Base-by-base conservation (phyloP, 1,140 invertebrate genomes). In the Lepidotrigona ventralis region DNA sequence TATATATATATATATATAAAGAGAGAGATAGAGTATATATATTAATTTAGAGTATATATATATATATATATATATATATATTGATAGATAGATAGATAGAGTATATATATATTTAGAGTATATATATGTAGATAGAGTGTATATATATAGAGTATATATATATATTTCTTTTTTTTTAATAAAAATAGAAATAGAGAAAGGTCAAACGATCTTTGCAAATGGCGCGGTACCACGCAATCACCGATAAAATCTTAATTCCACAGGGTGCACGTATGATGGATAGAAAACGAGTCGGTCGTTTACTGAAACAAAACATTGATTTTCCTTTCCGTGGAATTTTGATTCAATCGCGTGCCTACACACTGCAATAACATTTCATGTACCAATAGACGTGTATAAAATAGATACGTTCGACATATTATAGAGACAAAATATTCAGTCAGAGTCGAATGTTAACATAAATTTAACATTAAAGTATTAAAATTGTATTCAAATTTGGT, bases 181-280 rank as follows among this genome's bases (percentile, higher is more conserved):
- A 26, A 46, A n/a, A 75, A 46, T 33, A 19, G 33, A 63, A 26
- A 60, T 33, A 75, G 15, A 9, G 39, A 60, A 75, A 33, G 33
- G 54, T 75, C 56, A 58, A 75, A 46, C 23, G 56, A 46, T 63
- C 23, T 39, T 19, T 26, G 23, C 39, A 60, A 63, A 39, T 63
- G 54, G 33, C 23, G 21, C 23, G 46, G 19, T 63, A 46, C 8
- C 33, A 60, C 73, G 56, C 73, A 63, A 60, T 21, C 33, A 2
- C 15, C 26, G 73, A 75, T 75, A 75, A 60, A 46, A 75, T 60
- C 56, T 63, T 26, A 39, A 46, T 75, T 8, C 33, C 26, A 15
- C 33, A 21, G 39, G 39, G 39, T 8, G 0, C 56, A 12, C 6
- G 1, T 39, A n/a, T 23, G 21, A 74, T n/a, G 29, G 23, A 58